A percentile compares a stretch with the other conserved stretches of the same genome.
Conservation (phyloP, 2,797 vertebrate genomes). For the Mus caroli region DNA sequence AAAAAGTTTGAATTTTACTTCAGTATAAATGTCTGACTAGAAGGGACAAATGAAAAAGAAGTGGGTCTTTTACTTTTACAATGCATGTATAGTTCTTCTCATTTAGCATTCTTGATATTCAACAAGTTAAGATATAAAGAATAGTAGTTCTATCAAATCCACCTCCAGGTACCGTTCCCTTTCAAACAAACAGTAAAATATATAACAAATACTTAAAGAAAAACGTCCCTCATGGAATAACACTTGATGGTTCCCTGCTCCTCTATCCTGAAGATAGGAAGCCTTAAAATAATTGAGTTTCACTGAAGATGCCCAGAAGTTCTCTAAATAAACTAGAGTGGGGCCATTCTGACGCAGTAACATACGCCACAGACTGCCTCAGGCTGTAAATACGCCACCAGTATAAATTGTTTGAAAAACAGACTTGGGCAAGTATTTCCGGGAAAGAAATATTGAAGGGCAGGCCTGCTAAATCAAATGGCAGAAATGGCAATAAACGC, state of each 20-base stretch:
- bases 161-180: constrained; percentile 19
- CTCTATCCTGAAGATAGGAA: constrained; percentile 73
- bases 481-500: constrained; percentile 83
- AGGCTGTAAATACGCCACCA: constrained; percentile 78
- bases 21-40: neutral
- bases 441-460: constrained; percentile 81
- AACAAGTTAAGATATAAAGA: neutral
- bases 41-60: neutral
- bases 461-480: constrained; percentile 85
- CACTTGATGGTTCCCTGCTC: constrained; percentile 17
- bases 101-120: neutral
- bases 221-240: constrained; percentile 55
- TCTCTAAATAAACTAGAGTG: constrained; percentile 80
- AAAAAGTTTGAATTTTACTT: neutral
- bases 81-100: neutral
- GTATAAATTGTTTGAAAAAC: constrained; percentile 86
- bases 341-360: constrained; percentile 72
- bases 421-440: constrained; percentile 82
- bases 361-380: constrained; percentile 78
- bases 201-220: constrained; percentile 66
- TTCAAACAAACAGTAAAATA: constrained; percentile 47
- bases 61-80: neutral
- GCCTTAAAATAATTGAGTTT: constrained; percentile 80
- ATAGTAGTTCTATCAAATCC: neutral
- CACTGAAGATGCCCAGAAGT: constrained; percentile 75